Conservation (phyloP, 2,888 invertebrate species). For the Ennomos quercinarius region DNA sequence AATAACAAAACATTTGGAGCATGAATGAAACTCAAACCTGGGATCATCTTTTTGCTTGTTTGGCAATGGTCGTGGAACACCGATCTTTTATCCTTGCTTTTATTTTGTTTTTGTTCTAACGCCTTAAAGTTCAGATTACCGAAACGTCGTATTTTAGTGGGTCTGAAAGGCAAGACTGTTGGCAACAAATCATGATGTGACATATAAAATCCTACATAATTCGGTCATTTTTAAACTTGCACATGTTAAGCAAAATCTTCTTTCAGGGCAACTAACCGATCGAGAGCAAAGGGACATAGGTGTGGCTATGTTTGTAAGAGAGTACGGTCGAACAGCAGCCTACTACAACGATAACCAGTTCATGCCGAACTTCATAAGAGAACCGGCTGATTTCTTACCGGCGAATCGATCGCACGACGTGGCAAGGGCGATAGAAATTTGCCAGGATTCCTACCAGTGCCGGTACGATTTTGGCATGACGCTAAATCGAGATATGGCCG, state of each 20-base stretch:
- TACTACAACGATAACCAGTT: slow-evolving; percentile 93
- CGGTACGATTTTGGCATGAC: slow-evolving; percentile 95
- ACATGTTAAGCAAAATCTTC: neutral
- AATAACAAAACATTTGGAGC: too few relatives aligned
- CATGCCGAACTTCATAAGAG: slow-evolving; percentile 89
- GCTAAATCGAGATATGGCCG: slow-evolving; percentile 93
- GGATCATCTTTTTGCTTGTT: too few relatives aligned
- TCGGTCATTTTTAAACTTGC: too few relatives aligned
- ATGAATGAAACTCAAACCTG: too few relatives aligned
- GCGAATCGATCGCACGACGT: slow-evolving; percentile 88
- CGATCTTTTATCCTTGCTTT: too few relatives aligned
- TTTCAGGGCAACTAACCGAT: slow-evolving; percentile 91
- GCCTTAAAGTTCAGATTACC: too few relatives aligned
- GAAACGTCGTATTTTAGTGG: too few relatives aligned
- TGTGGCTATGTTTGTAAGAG: slow-evolving; percentile 90
- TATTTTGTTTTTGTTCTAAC: too few relatives aligned
- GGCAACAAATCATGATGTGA: too few relatives aligned
- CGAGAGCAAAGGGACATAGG: slow-evolving; percentile 90
- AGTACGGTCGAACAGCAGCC: slow-evolving; percentile 92
- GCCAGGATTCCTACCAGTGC: slow-evolving; percentile 94
- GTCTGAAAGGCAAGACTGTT: too few relatives aligned
- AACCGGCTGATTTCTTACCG: slow-evolving; percentile 90
- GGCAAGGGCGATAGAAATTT: slow-evolving; percentile 88
- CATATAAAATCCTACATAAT: too few relatives aligned
- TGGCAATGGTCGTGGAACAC: too few relatives aligned